Evolutionary conservation across 2,888 invertebrate genomes (phyloP).

Genomic region (Pogonocherus hispidulus): DNA sequence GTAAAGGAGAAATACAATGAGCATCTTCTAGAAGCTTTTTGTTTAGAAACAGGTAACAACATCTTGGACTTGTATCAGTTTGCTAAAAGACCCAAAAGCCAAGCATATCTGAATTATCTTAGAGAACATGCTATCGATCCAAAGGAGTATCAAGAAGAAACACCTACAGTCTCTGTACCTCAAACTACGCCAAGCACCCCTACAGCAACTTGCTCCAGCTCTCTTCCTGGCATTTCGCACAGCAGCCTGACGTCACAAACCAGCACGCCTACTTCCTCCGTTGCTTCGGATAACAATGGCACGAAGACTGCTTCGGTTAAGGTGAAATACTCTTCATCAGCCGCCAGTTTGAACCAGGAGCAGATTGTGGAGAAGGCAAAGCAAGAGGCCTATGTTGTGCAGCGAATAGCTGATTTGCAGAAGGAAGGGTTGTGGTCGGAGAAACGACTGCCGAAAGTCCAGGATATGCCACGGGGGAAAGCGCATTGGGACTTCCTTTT

Average conservation of each 20-base stretch:
- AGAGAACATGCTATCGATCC: conserved; percentile 72
- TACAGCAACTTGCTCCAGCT: conserved; percentile 63
- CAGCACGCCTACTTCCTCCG: conserved; percentile 34
- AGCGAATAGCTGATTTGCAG: conserved; percentile 91
- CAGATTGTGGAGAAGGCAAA: conserved; percentile 89
- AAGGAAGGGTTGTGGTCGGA: conserved; percentile 97
- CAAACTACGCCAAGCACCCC: conserved; percentile 61
- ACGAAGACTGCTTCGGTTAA: conserved; percentile 36
- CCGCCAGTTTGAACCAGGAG: conserved; percentile 72
- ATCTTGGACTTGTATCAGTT: conserved; percentile 90
- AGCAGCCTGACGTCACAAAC: conserved; percentile 43
- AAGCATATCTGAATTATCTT: conserved; percentile 81
- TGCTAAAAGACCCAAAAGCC: conserved; percentile 84
- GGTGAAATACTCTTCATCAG: conserved; percentile 38
- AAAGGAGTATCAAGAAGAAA: conserved; percentile 56
- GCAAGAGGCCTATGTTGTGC: conserved; percentile 95
- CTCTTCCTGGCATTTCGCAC: conserved; percentile 64
- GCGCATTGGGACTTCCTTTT: conserved; percentile 99
- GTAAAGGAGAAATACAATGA: conserved; percentile 83
- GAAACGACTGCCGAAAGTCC: conserved; percentile 90
- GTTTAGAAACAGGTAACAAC: conserved; percentile 88
- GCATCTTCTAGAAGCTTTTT: conserved; percentile 87
- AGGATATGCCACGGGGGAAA: conserved; percentile 81
- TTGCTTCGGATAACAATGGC: conserved; percentile 23
- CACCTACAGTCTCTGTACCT: conserved; percentile 61